Percentiles rank a stretch among this genome's conserved stretches.
phyloP scores from a whole-genome alignment of 2,888 invertebrate species.

The Tenthredo distinguenda region DNA sequence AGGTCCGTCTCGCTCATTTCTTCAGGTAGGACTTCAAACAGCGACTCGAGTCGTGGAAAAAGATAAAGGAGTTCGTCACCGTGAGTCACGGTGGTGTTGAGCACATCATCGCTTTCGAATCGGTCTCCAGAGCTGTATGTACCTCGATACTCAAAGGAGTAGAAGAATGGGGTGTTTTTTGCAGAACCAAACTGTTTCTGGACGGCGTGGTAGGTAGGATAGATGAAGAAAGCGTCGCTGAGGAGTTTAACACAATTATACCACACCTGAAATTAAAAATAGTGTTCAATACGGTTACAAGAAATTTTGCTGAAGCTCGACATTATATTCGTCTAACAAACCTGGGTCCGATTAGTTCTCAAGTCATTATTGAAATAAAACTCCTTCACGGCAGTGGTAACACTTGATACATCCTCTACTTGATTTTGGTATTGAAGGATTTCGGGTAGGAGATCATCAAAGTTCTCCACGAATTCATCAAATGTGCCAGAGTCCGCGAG shows the following conservation, averaged over 20 bases:
- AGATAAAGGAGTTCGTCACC: constrained; percentile 1
- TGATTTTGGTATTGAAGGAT: not conserved
- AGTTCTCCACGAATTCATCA: not conserved
- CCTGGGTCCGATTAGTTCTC: not conserved
- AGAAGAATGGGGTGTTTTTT: not conserved
- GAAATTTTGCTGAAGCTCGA: not conserved
- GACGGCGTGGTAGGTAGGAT: not conserved
- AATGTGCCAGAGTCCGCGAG: not conserved
- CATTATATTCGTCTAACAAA: not conserved
- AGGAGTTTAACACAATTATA: not conserved
- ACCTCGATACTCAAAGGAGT: constrained; percentile 12
- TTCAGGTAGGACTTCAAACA: not conserved
- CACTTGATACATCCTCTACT: not conserved
- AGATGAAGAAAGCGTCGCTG: not conserved
- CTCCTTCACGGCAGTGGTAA: not conserved
- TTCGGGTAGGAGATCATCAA: not conserved
- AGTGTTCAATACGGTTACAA: not conserved
- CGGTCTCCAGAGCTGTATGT: not conserved
- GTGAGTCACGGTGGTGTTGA: not conserved
- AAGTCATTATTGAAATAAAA: constrained; percentile 27
- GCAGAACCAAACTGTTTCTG: not conserved
- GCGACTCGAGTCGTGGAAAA: not conserved
- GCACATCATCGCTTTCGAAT: not conserved
- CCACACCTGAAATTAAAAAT: constrained; percentile 3
- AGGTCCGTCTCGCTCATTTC: not conserved